phyloP scores from a whole-genome alignment of 1,140 invertebrate genomes.

The Zeugodacus cucurbitae region DNA sequence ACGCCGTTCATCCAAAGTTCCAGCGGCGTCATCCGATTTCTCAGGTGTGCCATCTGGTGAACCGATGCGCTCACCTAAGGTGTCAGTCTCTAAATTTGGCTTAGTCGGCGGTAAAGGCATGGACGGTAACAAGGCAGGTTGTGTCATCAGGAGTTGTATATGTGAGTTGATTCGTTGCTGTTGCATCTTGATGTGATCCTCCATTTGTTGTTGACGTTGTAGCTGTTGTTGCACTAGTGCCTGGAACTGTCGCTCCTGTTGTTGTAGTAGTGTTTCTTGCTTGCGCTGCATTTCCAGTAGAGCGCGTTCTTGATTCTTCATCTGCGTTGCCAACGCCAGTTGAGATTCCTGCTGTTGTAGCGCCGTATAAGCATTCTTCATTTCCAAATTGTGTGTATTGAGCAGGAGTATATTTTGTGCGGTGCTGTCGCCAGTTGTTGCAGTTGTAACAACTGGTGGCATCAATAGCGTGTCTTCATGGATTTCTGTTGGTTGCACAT shows the following conservation, averaged over 20 bases:
- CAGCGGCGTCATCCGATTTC: not conserved
- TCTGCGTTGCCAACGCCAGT: conserved; percentile 67
- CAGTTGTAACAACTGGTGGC: not conserved
- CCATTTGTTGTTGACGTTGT: conserved; percentile 67
- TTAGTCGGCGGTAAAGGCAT: not conserved
- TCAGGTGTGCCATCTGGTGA: conserved; percentile 20
- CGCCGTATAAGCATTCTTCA: conserved; percentile 63
- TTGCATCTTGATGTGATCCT: conserved; percentile 67
- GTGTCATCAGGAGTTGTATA: conserved; percentile 67
- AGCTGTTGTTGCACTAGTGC: conserved; percentile 66
- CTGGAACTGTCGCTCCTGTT: conserved; percentile 68
- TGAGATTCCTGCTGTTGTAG: conserved; percentile 69
- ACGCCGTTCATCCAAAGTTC: not conserved
- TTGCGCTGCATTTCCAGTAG: conserved; percentile 67
- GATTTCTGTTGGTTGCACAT: not conserved
- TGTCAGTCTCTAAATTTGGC: not conserved
- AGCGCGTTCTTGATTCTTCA: conserved; percentile 68
- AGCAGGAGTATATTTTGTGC: conserved; percentile 54
- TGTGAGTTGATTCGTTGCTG: conserved; percentile 69
- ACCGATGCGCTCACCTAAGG: not conserved
- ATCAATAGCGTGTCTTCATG: not conserved
- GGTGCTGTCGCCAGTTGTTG: not conserved
- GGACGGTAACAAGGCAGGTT: conserved; percentile 50
- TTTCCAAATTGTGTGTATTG: conserved; percentile 60
- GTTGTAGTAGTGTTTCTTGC: conserved; percentile 65